Conservation (phyloP, 2,888 invertebrate genomes). For the Eubasilissa splendida region DNA sequence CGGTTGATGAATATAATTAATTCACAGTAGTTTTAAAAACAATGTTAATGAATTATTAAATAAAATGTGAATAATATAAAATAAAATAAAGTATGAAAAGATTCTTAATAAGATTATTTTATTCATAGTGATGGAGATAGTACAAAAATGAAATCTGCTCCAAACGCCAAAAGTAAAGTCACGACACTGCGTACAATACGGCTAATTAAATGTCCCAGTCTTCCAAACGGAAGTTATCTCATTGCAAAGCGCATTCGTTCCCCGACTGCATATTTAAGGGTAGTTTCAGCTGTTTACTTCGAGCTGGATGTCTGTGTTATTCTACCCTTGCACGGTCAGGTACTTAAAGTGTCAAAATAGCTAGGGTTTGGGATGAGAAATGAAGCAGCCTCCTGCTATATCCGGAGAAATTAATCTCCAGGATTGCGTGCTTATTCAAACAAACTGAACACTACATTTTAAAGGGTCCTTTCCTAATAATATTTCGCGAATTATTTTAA, state of each 20-base stretch:
- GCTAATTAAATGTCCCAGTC: slow-evolving; percentile 11
- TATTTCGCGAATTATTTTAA: no score
- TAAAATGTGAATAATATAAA: no score
- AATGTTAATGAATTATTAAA: no score
- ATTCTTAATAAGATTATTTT: no score
- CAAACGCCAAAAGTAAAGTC: neutral
- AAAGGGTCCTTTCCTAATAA: no score
- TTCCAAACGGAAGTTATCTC: neutral
- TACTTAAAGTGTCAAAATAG: slow-evolving; percentile 17
- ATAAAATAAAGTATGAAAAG: no score
- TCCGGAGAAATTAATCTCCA: slow-evolving; percentile 2
- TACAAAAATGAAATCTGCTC: neutral
- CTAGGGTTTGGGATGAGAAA: neutral
- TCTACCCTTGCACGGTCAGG: neutral
- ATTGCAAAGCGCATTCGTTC: neutral
- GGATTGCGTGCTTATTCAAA: slow-evolving; percentile 11
- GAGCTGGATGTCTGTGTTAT: neutral
- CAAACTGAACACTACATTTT: neutral
- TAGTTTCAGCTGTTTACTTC: neutral
- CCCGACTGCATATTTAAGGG: slow-evolving; percentile 1
- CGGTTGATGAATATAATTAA: no score
- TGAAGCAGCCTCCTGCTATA: neutral
- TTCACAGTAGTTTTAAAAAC: no score
- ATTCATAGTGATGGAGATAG: no score
- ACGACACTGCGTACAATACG: slow-evolving; percentile 3